These are phyloP conservation scores for Octomys mimax DNA, from an alignment of 2,797 vertebrate genomes.

Conservation along the genomic window DNA sequence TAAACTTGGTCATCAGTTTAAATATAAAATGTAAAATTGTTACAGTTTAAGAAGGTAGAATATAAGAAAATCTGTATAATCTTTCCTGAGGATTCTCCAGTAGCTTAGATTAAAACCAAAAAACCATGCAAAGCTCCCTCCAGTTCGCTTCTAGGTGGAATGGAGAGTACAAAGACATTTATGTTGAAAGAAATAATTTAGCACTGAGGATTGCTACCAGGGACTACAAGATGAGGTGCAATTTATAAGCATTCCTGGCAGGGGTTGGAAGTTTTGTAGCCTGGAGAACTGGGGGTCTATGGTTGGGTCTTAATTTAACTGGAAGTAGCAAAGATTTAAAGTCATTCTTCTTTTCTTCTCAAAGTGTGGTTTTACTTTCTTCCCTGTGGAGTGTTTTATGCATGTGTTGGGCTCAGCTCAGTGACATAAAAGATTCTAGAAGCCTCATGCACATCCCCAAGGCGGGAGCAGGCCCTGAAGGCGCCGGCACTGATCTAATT, in stretches of 20 bases:
- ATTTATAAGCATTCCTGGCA: slow-evolving; percentile 65
- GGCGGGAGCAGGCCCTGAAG: background rate
- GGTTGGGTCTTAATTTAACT: slow-evolving; percentile 56
- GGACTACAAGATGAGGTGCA: slow-evolving; percentile 52
- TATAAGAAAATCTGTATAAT: background rate
- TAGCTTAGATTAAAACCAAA: background rate
- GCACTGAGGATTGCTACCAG: slow-evolving; percentile 56
- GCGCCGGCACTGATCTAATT: background rate
- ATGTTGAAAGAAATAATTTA: slow-evolving; percentile 68
- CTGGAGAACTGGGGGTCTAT: slow-evolving; percentile 15
- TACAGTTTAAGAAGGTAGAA: background rate
- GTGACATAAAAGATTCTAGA: slow-evolving; percentile 1
- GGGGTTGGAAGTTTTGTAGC: slow-evolving; percentile 63
- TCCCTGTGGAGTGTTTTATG: background rate
- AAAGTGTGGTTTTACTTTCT: slow-evolving; percentile 55
- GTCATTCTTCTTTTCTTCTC: slow-evolving; percentile 42
- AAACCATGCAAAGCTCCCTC: slow-evolving; percentile 32
- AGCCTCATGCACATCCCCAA: background rate
- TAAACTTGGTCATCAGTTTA: background rate
- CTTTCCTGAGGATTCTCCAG: background rate
- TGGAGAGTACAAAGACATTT: slow-evolving; percentile 38
- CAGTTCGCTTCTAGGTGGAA: slow-evolving; percentile 12
- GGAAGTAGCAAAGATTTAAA: slow-evolving; percentile 51
- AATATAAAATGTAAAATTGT: background rate
- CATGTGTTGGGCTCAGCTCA: background rate